Percentiles rank a stretch among this genome's conserved stretches.
These are phyloP conservation scores for Andrena cerasifolii DNA, from an alignment of 1,140 invertebrate species.

Conservation along the genomic window DNA sequence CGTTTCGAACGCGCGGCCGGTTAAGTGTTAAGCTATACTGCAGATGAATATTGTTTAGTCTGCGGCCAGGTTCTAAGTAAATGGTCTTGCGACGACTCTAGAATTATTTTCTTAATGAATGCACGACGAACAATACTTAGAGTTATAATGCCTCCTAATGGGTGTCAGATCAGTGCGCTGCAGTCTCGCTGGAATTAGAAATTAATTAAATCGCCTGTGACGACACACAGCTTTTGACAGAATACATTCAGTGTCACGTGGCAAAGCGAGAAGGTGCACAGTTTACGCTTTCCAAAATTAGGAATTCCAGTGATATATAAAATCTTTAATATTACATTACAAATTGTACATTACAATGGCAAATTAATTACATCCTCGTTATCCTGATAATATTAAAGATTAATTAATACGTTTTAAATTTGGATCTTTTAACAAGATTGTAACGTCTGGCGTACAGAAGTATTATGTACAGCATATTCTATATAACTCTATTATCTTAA, in stretches of 20 bases:
- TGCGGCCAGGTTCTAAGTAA: constrained; percentile 68
- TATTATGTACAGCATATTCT: constrained; percentile 5
- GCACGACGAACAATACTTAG: constrained; percentile 80
- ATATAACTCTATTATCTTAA: neutral
- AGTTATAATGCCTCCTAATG: constrained; percentile 77
- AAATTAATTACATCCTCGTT: neutral
- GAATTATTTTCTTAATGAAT: constrained; percentile 76
- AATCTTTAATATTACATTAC: constrained; percentile 20
- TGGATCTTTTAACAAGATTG: too few species aligned
- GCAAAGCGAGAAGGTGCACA: constrained; percentile 35
- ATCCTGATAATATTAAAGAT: neutral
- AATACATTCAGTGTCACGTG: constrained; percentile 22
- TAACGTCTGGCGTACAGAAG: too few species aligned
- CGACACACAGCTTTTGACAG: constrained; percentile 44
- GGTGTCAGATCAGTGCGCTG: constrained; percentile 81
- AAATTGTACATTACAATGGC: neutral
- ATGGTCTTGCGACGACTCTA: constrained; percentile 76
- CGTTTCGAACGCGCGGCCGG: too few species aligned
- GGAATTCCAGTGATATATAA: neutral
- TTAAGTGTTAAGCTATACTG: constrained; percentile 11
- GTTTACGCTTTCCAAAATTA: constrained; percentile 37
- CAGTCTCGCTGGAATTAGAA: constrained; percentile 82
- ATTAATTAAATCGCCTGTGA: constrained; percentile 72
- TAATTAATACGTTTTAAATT: too few species aligned
- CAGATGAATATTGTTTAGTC: constrained; percentile 12